Base-by-base conservation (phyloP, 2,797 vertebrate species). In the Selene dorsalis region DNA sequence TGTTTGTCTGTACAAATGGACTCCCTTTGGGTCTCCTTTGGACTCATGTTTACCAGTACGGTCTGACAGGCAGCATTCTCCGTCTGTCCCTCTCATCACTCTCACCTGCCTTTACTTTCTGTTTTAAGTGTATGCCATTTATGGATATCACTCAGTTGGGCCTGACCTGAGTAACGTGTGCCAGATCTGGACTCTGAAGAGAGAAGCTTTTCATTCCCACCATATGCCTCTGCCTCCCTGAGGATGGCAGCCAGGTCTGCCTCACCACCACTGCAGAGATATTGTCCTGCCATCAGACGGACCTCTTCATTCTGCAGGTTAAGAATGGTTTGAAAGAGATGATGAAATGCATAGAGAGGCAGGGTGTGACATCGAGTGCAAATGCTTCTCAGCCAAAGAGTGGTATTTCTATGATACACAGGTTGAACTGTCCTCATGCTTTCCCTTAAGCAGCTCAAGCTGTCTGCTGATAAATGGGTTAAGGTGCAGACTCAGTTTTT, bases 381-480 rank as follows among this genome's bases (percentile, higher is more conserved):
- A 71, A 65, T 26, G 4, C n/a, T 30, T 71, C 60, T 69, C 6
- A 57, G 16, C 17, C 56, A 32, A 50, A 68, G 64, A 63, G 57
- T 74, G 14, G 32, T 43, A 66, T 75, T 75, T 81, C 70, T 30
- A 57, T 59, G 63, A 78, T 61, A 58, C 59, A 61, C 8, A 58
- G 18, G 65, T 20, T 84, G 52, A 83, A 60, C 75, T 1, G 18
- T 48, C 61, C 61, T 58, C 69, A 60, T 62, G 68, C 65, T 41
- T 78, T 67, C 35, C 69, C 68, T 26, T 57, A 63, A 39, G 76
- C 64, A 12, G 58, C 72, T 74, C 72, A 13, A 63, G 53, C 64
- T 30, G 66, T 83, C 58, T 76, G 30, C 68, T 84, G 86, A 90
- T 88, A 87, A 84, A 87, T 88, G 73, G 72, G 80, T 81, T 61